Percentiles rank a stretch among this genome's conserved stretches.
phyloP scores from a whole-genome alignment of 1,140 invertebrate species.

The Oscheius sp. region DNA sequence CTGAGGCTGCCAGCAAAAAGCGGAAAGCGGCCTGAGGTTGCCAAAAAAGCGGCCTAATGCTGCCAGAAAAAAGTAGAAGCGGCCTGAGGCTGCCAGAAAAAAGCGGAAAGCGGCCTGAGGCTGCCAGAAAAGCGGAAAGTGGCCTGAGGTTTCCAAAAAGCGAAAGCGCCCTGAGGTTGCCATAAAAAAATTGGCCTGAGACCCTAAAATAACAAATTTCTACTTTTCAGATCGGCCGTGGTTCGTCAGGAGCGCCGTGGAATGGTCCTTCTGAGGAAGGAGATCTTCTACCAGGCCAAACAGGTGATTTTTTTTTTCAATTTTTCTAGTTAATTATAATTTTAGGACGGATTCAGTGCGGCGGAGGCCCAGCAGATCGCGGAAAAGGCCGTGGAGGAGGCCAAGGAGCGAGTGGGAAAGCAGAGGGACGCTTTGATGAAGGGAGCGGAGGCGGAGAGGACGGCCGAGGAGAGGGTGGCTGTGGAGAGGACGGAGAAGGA shows the following conservation, averaged over 20 bases:
- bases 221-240: neutral
- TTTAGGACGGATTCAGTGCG: slow-evolving; percentile 36
- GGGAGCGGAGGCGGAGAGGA: slow-evolving; percentile 14
- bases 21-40: too few relatives aligned
- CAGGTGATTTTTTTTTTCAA: slow-evolving; percentile 25
- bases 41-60: too few relatives aligned
- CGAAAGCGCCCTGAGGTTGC: too few relatives aligned
- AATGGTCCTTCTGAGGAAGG: slow-evolving; percentile 31
- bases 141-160: too few relatives aligned
- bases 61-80: too few relatives aligned
- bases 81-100: too few relatives aligned
- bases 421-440: slow-evolving; percentile 30
- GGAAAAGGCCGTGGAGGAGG: slow-evolving; percentile 41
- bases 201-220: neutral
- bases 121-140: too few relatives aligned
- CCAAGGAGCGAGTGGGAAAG: slow-evolving; percentile 26
- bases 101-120: too few relatives aligned
- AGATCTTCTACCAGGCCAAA: slow-evolving; percentile 42
- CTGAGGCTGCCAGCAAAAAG: too few relatives aligned
- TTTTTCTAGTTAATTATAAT: neutral
- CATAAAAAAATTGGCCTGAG: too few relatives aligned
- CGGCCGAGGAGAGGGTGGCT: slow-evolving; percentile 17
- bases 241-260: slow-evolving; percentile 12
- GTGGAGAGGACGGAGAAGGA: slow-evolving; percentile 30
- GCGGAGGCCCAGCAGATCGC: slow-evolving; percentile 38